Base-by-base conservation (phyloP, 2,888 invertebrate genomes). In the Gandaritis pyraliata region DNA sequence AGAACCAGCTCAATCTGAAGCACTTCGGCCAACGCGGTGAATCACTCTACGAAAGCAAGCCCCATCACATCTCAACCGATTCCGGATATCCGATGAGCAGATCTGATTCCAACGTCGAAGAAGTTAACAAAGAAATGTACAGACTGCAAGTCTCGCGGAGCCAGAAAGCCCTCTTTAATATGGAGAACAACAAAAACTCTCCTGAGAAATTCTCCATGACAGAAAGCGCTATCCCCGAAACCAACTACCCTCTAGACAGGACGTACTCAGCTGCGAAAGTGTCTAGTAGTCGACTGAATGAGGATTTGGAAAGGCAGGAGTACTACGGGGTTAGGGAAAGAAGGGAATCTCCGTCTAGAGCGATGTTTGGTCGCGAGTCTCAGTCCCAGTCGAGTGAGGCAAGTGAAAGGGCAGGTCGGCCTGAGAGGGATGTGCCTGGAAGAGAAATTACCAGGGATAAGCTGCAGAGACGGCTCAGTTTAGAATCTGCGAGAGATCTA, bases 401-500 rank as follows among this genome's bases (percentile, higher is more conserved):
- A 13, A 88, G 86, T 50, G 90, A 90, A 64, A 78, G 87, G 12
- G 80, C 87, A 67, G 76, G 75, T 56, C 85, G 92, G 45, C 88
- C 61, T 18, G 86, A 83, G 66, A 72, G 85, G 13, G 83, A 80
- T 38, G 62, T 65, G 5, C 68, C 73, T 1, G 76, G 68, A 0
- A 75, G 58, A n/a, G 62, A 62, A 39, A 46, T 49, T 12, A 46
- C 52, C 10, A 53, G 90, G 1, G 92, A 92, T 63, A 94, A 94
- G 69, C 76, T 94, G 57, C 93, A 94, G 76, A 88, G 96, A 62
- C 92, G 96, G 45, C 88, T 96, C 64, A 96, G 96, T 51, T 80
- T 96, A 51, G 96, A 96, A 78, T 95, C 95, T 1, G 95, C 95
- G 38, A 88, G 95, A 36, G 95, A 95, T 64, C 87, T 95, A 48